phyloP scores from a whole-genome alignment of 2,888 invertebrate genomes.

The Stenoptilia bipunctidactyla region DNA sequence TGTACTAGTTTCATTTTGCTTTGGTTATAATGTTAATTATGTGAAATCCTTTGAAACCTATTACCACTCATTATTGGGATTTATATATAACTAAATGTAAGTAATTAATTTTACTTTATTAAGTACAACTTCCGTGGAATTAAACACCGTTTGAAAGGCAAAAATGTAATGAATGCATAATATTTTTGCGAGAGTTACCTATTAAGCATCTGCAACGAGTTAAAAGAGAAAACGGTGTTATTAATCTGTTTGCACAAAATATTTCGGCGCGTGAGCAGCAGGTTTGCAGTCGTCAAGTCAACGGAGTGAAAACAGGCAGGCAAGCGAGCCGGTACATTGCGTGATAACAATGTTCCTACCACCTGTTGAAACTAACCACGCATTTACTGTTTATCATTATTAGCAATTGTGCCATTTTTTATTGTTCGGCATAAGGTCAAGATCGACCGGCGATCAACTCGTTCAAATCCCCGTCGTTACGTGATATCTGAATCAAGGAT shows the following conservation, averaged over 20 bases:
- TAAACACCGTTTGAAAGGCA: not conserved
- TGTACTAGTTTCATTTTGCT: not conserved
- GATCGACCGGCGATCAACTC: slow-evolving; percentile 19
- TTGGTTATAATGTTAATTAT: not conserved
- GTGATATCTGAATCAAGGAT: slow-evolving; percentile 28
- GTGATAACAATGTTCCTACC: slow-evolving; percentile 40
- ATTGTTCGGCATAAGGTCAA: slow-evolving; percentile 44
- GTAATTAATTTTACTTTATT: not conserved
- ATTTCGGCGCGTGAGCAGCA: slow-evolving; percentile 36
- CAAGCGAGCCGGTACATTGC: slow-evolving; percentile 35
- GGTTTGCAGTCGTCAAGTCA: slow-evolving; percentile 42
- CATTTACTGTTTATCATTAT: slow-evolving; percentile 36
- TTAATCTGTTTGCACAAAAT: slow-evolving; percentile 44
- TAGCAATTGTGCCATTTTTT: slow-evolving; percentile 30
- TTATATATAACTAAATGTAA: too few species aligned
- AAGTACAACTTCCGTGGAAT: not conserved
- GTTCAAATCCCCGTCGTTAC: slow-evolving; percentile 7
- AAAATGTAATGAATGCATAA: not conserved
- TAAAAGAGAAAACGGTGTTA: slow-evolving; percentile 42
- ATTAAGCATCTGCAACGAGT: slow-evolving; percentile 26
- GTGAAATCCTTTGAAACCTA: too few species aligned
- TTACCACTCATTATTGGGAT: too few species aligned
- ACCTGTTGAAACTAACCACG: slow-evolving; percentile 40
- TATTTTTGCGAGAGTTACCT: slow-evolving; percentile 17
- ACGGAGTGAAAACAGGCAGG: slow-evolving; percentile 47